Base-by-base conservation (phyloP, 2,113 vertebrate genomes). In the Cettia cetti region DNA sequence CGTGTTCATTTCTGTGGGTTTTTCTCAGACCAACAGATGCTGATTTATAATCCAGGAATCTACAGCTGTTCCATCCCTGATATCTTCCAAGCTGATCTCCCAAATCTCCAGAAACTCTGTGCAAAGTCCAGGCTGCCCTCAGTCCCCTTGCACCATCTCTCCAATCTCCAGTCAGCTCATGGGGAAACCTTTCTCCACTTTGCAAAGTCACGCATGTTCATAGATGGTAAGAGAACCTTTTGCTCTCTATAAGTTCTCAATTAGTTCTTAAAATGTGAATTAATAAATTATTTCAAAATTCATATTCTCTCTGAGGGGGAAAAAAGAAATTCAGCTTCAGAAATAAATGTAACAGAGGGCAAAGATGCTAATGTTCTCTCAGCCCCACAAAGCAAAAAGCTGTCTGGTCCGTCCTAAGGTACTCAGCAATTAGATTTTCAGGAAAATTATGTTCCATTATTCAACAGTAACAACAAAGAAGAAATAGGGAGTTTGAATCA, bases 51-150 rank as follows among this genome's bases (percentile, higher is more conserved):
- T 91, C 99, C 99, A 75, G 98, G 97, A 42, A 68, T 99, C 90
- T 99, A 99, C 77, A 99, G 98, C 94, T 99, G 99, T 90, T 99
- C 98, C 28, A 97, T 99, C 33, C 98, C 99, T 8, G 54, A 72
- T 33, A 57, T 68, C 7, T 99, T 99, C 94, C 89, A 79, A 39
- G 83, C 63, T 39, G 97, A 98, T 40, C 97, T 99, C 57, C 40
- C 97, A 42, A 96, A 96, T 81, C 89, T 99, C 91, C 95, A 97
- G 63, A 96, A 97, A 85, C 96, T 99, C 50, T 99, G 99, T 56
- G 47, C 93, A 7, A 96, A 96, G 30, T 94, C 96, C 54, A 95
- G 69, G 52, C 94, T 98, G 9, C 91, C 89, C 13, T 52, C 96
- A 6, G 54, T 7, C 45, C 98, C 98, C 18, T 65, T 85, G 76